Conservation (phyloP, 2,113 vertebrate species). For the Emydura subglobosa region DNA sequence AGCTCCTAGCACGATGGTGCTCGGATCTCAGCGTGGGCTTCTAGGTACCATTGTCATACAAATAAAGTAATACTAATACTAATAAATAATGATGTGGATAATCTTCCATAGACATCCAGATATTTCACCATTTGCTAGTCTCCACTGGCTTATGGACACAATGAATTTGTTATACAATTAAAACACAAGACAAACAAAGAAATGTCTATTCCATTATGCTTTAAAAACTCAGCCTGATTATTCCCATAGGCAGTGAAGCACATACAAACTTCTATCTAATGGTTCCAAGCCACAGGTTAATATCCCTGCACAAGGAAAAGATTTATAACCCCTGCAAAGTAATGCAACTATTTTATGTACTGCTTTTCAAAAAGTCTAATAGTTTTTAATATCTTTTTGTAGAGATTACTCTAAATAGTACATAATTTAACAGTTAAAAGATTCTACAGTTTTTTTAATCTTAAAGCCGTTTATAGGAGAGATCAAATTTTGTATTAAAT, state of each 20-base stretch:
- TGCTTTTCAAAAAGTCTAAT: too few relatives aligned
- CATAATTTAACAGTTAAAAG: conserved; percentile 25
- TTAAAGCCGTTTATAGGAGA: not conserved
- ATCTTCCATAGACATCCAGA: too few relatives aligned
- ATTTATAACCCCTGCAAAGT: conserved; percentile 23
- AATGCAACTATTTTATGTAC: too few relatives aligned
- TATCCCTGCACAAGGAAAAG: conserved; percentile 13
- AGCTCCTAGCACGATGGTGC: too few relatives aligned
- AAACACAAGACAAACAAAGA: conserved; percentile 17
- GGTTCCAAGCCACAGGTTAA: not conserved
- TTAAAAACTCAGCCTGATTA: conserved; percentile 24
- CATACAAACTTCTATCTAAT: not conserved
- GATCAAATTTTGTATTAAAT: conserved; percentile 28
- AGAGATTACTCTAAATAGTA: too few relatives aligned
- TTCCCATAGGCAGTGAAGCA: not conserved
- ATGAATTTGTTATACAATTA: conserved; percentile 35
- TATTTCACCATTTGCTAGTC: too few relatives aligned
- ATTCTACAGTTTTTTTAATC: conserved; percentile 1
- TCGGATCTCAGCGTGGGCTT: too few relatives aligned
- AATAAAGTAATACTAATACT: too few relatives aligned
- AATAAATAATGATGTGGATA: too few relatives aligned
- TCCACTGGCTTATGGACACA: conserved; percentile 5
- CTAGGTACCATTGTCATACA: too few relatives aligned
- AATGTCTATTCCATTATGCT: not conserved
- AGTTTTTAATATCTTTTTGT: too few relatives aligned